These are phyloP conservation scores for Sciurus carolinensis DNA, from an alignment of 2,797 vertebrate species.

Conservation along the genomic window DNA sequence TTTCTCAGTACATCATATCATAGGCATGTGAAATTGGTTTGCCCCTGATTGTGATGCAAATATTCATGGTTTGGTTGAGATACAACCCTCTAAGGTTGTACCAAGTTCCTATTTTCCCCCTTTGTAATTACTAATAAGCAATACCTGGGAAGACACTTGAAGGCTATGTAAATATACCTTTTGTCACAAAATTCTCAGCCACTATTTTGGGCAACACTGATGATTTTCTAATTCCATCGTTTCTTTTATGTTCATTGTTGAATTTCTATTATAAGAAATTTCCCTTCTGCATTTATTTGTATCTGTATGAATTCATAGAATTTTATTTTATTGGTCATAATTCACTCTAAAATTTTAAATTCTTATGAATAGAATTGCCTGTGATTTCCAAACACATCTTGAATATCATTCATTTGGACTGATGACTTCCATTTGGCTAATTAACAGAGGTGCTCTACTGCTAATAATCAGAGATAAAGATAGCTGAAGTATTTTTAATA, in stretches of 20 bases:
- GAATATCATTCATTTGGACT: not conserved
- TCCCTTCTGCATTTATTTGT: not conserved
- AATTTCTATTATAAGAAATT: not conserved
- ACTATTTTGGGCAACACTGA: not conserved
- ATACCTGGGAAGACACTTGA: not conserved
- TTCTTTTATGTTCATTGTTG: constrained; percentile 45
- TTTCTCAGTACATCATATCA: not conserved
- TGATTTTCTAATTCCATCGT: constrained; percentile 30
- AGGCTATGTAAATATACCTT: not conserved
- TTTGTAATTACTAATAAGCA: not conserved
- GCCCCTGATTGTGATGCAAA: not conserved
- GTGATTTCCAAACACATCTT: not conserved
- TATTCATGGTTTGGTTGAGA: not conserved
- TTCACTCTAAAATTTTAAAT: not conserved
- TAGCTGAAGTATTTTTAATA: not conserved
- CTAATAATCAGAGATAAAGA: constrained; percentile 49
- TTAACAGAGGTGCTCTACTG: not conserved
- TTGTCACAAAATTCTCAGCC: not conserved
- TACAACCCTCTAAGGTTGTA: not conserved
- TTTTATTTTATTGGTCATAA: constrained; percentile 47
- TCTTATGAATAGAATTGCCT: not conserved
- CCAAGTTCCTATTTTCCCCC: not conserved
- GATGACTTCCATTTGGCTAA: constrained; percentile 8
- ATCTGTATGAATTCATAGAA: not conserved
- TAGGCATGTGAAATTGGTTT: not conserved